These are phyloP conservation scores for Labeo catla DNA, from an alignment of 2,113 vertebrate species.

Conservation along the genomic window DNA sequence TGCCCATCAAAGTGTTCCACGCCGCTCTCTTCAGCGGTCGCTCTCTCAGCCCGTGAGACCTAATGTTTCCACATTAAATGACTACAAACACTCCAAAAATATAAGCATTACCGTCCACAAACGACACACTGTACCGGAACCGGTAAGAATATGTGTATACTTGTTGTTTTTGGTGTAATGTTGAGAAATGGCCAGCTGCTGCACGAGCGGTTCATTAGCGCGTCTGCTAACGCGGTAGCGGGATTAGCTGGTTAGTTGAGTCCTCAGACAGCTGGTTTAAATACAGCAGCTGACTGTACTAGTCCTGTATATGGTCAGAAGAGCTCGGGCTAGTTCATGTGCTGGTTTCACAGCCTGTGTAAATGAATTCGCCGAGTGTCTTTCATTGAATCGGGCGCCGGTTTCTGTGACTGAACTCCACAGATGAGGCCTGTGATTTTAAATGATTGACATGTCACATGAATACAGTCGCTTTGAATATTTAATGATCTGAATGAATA, in stretches of 20 bases:
- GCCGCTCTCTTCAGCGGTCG: neutral
- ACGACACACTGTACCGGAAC: neutral
- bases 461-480: neutral
- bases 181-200: neutral
- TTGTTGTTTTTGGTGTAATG: neutral
- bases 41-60: neutral
- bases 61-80: constrained; percentile 54
- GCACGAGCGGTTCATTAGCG: neutral
- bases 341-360: neutral
- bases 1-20: constrained; percentile 43
- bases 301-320: neutral
- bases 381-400: neutral
- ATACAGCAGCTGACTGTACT: neutral
- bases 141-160: constrained; percentile 30
- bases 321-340: neutral
- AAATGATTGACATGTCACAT: neutral
- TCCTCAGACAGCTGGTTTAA: neutral
- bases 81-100: constrained; percentile 31
- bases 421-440: neutral
- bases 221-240: neutral
- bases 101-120: neutral
- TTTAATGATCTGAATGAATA: neutral
- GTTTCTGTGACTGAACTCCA: neutral
- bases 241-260: neutral
- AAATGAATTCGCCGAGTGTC: neutral